Base-by-base conservation (phyloP, 2,113 vertebrate genomes). In the Rhipidura dahli region DNA sequence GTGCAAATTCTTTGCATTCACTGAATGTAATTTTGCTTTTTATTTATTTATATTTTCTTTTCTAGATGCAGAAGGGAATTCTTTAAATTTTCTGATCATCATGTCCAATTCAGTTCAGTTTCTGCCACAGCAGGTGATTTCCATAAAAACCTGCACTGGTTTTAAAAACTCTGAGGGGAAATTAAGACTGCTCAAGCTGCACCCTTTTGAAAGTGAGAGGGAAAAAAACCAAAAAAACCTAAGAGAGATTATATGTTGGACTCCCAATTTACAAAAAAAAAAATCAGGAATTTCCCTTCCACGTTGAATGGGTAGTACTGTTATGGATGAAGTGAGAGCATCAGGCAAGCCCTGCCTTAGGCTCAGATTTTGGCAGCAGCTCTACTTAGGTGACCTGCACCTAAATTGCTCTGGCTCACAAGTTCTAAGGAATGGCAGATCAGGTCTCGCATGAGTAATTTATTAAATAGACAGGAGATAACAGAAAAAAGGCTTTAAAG, bases 321-420 rank as follows among this genome's bases (percentile, higher is more conserved):
- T 21, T 26, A 44, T 7, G 9, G 17, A 26, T 37, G 0, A 0
- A 13, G 10, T 21, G 26, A 20, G 26, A 61, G 4, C 6, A 7
- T 31, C 17, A 26, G 16, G 26, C 35, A 35, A 61, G 31, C 13
- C 37, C 31, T 51, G 20, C 26, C 26, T 83, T 30, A 51, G 10
- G 10, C 13, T 71, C 21, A 61, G 26, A 35, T 44, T 61, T 44
- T 71, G 57, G 16, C 33, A 53, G 26, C 16, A 53, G 27, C 13
- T 63, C 13, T 27, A 3, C 26, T 63, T 53, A 53, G 17, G 33
- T 63, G 47, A 37, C 27, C 47, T 33, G 21, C 11, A 45, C 17
- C 27, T 72, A 13, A 63, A 45, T 15, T 4, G 3, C 7, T 33
- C 47, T 9, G 27, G 17, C 27, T 33, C 5, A 3, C 40, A 54